Conservation (phyloP, 1,140 invertebrate genomes). For the Scaptodrosophila lebanonensis region DNA sequence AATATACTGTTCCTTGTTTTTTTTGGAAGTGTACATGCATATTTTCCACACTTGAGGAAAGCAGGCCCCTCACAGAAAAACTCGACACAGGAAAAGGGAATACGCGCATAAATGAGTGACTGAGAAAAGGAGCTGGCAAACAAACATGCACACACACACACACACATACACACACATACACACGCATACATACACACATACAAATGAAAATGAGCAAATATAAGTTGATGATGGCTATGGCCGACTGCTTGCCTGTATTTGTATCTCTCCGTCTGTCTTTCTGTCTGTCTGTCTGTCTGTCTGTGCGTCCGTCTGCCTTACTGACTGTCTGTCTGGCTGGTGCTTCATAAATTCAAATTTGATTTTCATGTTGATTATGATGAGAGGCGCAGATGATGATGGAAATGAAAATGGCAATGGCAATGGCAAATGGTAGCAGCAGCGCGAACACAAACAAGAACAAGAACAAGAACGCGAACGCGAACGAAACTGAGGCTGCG, state of each 20-base stretch:
- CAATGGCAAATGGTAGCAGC: slow-evolving; percentile 57
- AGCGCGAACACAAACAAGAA: slow-evolving; percentile 12
- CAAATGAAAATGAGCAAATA: slow-evolving; percentile 66
- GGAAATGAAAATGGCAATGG: slow-evolving; percentile 67
- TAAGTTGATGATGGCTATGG: slow-evolving; percentile 48
- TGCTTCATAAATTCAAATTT: slow-evolving; percentile 74
- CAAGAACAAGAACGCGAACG: no score
- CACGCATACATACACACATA: slow-evolving; percentile 4
- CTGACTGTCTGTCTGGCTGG: slow-evolving; percentile 10
- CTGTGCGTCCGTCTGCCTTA: background rate
- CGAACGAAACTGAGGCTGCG: no score
- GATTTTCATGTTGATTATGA: slow-evolving; percentile 75
- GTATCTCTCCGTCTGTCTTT: background rate
- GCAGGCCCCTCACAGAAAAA: no score
- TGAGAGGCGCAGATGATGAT: slow-evolving; percentile 38
- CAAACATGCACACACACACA: background rate
- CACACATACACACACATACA: background rate
- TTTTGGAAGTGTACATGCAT: no score
- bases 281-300: background rate
- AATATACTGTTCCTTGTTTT: no score
- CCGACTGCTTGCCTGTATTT: no score
- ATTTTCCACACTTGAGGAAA: no score
- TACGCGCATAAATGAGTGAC: slow-evolving; percentile 5
- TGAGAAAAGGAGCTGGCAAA: background rate
- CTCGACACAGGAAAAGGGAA: background rate